A percentile compares a stretch with the other conserved stretches of the same genome.
Evolutionary conservation across 2,888 invertebrate species (phyloP).

Genomic region (Tribolium freemani): DNA sequence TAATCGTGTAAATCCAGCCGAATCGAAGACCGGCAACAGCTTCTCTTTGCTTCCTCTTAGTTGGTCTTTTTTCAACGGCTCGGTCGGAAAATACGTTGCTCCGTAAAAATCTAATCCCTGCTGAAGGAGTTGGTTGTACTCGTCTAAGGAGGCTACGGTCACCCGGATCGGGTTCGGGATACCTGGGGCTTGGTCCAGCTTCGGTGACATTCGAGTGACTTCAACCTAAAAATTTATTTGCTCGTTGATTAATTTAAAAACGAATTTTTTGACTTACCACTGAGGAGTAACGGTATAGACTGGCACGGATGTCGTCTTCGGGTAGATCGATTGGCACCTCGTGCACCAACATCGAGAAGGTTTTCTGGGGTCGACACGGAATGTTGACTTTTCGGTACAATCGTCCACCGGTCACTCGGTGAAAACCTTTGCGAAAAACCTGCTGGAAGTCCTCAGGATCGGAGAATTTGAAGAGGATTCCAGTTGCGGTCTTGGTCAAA

Average conservation of each 20-base stretch:
- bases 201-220: constrained; percentile 74
- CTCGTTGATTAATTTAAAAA: no score
- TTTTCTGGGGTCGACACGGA: constrained; percentile 89
- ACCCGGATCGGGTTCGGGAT: constrained; percentile 79
- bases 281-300: constrained; percentile 79
- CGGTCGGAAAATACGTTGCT: constrained; percentile 89
- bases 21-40: constrained; percentile 83
- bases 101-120: constrained; percentile 90
- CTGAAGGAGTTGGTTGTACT: constrained; percentile 83
- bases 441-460: constrained; percentile 89
- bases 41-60: constrained; percentile 72
- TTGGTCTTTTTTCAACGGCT: constrained; percentile 74
- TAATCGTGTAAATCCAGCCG: constrained; percentile 86
- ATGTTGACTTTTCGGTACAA: constrained; percentile 90
- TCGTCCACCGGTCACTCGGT: constrained; percentile 84
- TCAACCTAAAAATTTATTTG: constrained; percentile 75
- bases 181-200: constrained; percentile 72
- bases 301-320: constrained; percentile 82
- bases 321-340: constrained; percentile 89
- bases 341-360: constrained; percentile 86
- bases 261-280: constrained; percentile 69
- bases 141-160: constrained; percentile 82
- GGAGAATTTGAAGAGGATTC: constrained; percentile 90
- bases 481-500: constrained; percentile 89
- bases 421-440: constrained; percentile 89